phyloP scores from a whole-genome alignment of 2,113 vertebrate species.

The Petaurus breviceps region DNA sequence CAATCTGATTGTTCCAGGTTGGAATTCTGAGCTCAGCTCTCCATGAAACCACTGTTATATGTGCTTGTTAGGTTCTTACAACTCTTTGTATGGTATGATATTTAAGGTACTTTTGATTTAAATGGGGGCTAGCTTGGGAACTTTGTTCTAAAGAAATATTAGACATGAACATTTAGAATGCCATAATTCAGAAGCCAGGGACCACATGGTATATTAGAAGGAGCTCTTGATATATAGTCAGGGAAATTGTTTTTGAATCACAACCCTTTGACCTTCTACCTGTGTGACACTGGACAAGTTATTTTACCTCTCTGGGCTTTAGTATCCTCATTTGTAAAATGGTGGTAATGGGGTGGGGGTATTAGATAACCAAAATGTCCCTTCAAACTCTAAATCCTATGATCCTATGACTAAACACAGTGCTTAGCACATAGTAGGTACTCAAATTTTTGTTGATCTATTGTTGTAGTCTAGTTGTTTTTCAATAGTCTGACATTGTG shows the following conservation, averaged over 20 bases:
- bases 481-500: too few species aligned
- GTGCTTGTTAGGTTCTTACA: background rate
- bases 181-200: background rate
- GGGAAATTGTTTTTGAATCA: background rate
- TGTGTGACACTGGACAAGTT: background rate
- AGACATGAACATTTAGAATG: background rate
- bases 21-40: background rate
- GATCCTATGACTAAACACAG: background rate
- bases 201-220: background rate
- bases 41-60: background rate
- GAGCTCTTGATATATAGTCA: background rate
- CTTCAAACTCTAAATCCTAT: background rate
- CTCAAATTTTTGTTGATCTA: background rate
- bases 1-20: background rate
- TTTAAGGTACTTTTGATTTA: background rate
- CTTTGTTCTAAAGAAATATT: background rate
- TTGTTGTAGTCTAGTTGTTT: too few species aligned
- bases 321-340: background rate
- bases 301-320: background rate
- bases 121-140: background rate
- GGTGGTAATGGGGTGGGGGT: background rate
- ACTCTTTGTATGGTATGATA: background rate
- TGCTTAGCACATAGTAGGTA: background rate
- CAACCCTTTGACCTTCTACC: background rate
- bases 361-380: background rate